phyloP scores from a whole-genome alignment of 2,113 vertebrate genomes.

The Sorex araneus region DNA sequence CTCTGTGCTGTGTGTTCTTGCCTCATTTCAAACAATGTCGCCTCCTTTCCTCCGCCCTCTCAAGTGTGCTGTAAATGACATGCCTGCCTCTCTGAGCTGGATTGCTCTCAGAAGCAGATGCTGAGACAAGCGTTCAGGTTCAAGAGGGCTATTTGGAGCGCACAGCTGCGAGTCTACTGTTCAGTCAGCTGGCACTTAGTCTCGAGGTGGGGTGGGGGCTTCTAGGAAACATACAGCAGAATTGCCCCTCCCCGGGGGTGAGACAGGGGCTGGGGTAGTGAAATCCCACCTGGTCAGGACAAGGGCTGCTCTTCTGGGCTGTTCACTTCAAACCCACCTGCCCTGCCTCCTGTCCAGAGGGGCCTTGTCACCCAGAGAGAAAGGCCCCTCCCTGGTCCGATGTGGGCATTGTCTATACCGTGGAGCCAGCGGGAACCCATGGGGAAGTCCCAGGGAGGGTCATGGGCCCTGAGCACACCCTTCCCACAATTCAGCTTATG shows the following conservation, averaged over 20 bases:
- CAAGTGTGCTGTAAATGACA: no score
- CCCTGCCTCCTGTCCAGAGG: neutral
- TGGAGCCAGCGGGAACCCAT: neutral
- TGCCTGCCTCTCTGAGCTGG: neutral
- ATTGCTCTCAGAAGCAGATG: neutral
- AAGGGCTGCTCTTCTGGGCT: neutral
- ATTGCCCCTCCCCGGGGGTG: no score
- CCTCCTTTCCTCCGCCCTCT: neutral
- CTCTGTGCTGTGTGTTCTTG: neutral
- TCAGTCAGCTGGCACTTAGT: neutral
- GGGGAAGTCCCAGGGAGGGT: neutral
- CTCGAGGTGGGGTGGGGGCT: neutral
- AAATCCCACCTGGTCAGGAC: neutral
- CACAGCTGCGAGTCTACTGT: neutral
- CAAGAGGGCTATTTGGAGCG: neutral
- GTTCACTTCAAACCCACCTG: neutral
- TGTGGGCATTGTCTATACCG: neutral
- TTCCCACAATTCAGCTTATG: no score
- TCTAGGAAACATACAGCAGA: neutral
- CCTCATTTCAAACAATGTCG: neutral
- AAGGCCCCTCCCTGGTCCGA: neutral
- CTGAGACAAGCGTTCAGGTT: neutral
- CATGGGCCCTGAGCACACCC: neutral
- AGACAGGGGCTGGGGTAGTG: neutral
- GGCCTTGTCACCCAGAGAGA: neutral